Evolutionary conservation across 1,140 invertebrate species (phyloP).

Genomic region (Sitobion miscanthi): DNA sequence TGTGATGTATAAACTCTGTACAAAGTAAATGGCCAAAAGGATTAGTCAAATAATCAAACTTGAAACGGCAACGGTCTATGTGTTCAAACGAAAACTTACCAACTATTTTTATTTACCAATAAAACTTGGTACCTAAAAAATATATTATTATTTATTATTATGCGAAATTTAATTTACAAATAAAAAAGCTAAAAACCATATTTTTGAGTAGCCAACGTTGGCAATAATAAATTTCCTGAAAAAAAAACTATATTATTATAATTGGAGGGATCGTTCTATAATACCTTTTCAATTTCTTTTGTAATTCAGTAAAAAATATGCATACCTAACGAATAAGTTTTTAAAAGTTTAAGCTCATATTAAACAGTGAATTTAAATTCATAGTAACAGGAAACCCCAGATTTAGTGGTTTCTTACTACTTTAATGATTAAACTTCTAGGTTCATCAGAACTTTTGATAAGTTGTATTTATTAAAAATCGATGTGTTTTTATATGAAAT

Average conservation of each 20-base stretch:
- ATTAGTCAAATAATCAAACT: neutral
- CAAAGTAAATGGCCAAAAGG: neutral
- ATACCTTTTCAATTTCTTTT: constrained; percentile 29
- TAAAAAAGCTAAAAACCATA: neutral
- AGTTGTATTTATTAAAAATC: neutral
- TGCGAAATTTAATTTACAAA: neutral
- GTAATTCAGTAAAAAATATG: neutral
- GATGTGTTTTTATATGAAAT: neutral
- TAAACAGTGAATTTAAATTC: neutral
- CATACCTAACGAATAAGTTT: constrained; percentile 20
- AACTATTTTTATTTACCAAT: neutral
- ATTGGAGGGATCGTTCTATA: neutral
- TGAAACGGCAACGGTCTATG: neutral
- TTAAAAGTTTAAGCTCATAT: constrained; percentile 18
- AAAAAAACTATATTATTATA: neutral
- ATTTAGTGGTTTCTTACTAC: neutral
- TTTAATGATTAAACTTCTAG: constrained; percentile 17
- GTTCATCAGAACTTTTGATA: constrained; percentile 25
- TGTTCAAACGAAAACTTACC: neutral
- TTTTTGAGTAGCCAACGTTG: neutral
- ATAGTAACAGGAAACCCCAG: neutral
- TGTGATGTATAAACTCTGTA: neutral
- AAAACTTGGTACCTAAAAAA: neutral
- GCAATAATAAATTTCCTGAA: neutral
- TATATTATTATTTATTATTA: neutral